Base-by-base conservation (phyloP, 2,888 invertebrate species). In the Scaptomyza tumidula region DNA sequence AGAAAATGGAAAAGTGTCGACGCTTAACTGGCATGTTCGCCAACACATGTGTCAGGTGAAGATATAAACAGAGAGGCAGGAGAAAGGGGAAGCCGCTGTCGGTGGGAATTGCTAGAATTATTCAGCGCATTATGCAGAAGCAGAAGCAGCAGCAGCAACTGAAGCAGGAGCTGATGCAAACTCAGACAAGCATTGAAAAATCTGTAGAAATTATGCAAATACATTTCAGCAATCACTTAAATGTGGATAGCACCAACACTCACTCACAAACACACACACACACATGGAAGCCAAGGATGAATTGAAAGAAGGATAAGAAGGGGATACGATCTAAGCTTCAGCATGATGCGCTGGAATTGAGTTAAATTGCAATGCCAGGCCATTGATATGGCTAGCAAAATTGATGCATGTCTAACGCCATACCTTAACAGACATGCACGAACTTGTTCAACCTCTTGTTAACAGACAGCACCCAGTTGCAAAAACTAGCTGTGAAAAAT, bases 201-300 rank as follows among this genome's bases (percentile, higher is more conserved):
- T 85, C 85, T 85, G 85, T 88, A 73, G 80, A 85, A 85, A 85
- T 85, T 85, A 85, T 85, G 85, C 89, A 85, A 85, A 85, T 88
- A 88, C 74, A 88, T 88, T 88, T 86, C 85, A 76, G 89, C 85
- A 87, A 85, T 85, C 87, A 85, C 89, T 85, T 88, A 83, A 85
- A 77, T 72, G 54, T 37, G 83, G 59, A 53, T 57, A 49, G 61
- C 62, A 35, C 19, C 33, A 31, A 48, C 19, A 9, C 14, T 11
- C 27, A 46, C 39, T 41, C 39, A 29, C 11, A 14, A 35, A 31
- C 14, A 49, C 16, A 11, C 19, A 37, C n/a, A 50, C 6, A 11
- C 52, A 52, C 27, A 57, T 27, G 72, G 41, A 48, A 24, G 35
- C 35, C 19, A 43, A 33, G 39, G n/a, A 29, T 50, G 35, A 11